Conservation (phyloP, 2,888 invertebrate species). For the Seladonia tumulorum region DNA sequence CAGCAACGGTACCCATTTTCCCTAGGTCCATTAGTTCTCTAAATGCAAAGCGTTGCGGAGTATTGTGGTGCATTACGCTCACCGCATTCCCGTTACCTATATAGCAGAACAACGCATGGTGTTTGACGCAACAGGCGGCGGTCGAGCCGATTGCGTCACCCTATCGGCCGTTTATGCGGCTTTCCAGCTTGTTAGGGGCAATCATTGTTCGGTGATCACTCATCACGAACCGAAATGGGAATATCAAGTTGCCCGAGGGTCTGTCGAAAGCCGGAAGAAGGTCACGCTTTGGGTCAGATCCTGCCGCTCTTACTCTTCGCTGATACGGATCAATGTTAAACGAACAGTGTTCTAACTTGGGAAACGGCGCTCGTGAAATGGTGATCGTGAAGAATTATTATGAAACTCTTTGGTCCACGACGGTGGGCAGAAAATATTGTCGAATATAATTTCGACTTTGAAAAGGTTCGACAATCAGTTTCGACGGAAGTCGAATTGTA, state of each 20-base stretch:
- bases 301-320: neutral
- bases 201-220: slow-evolving; percentile 46
- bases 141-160: slow-evolving; percentile 19
- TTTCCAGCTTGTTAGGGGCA: slow-evolving; percentile 35
- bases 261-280: slow-evolving; percentile 9
- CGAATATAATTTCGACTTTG: neutral
- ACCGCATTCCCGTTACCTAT: slow-evolving; percentile 77
- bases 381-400: neutral
- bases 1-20: neutral
- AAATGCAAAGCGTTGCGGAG: neutral
- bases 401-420: neutral
- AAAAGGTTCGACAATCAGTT: neutral
- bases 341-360: neutral
- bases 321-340: neutral
- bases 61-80: slow-evolving; percentile 58
- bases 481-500: neutral
- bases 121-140: slow-evolving; percentile 35
- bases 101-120: slow-evolving; percentile 7
- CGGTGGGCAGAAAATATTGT: neutral
- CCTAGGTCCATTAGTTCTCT: neutral
- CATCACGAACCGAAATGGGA: slow-evolving; percentile 28
- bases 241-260: neutral
- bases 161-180: slow-evolving; percentile 31
- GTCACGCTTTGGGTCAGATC: slow-evolving; percentile 3
- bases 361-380: neutral